These are phyloP conservation scores for Oryzias celebensis DNA, from an alignment of 2,113 vertebrate species.

Conservation along the genomic window DNA sequence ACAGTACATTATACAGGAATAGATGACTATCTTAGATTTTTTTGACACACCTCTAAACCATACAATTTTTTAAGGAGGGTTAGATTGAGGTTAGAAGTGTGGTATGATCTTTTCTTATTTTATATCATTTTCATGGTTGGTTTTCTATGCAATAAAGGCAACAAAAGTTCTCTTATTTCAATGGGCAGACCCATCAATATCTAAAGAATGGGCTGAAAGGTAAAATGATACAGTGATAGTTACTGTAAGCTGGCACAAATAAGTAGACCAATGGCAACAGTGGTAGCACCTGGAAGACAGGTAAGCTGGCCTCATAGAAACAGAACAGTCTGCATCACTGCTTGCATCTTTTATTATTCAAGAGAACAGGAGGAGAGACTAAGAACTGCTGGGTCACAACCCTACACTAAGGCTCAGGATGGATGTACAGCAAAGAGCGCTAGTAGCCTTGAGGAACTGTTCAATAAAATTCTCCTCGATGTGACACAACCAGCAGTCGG, in stretches of 20 bases:
- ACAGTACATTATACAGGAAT: too few species aligned
- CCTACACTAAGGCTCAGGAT: slow-evolving; percentile 22
- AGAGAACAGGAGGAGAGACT: slow-evolving; percentile 72
- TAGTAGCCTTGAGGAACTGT: not conserved
- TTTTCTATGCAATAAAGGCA: not conserved
- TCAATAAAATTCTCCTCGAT: slow-evolving; percentile 1
- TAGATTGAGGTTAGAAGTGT: too few species aligned
- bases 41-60: too few species aligned
- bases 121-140: too few species aligned
- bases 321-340: slow-evolving; percentile 41
- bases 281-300: slow-evolving; percentile 58
- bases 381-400: slow-evolving; percentile 53
- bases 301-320: slow-evolving; percentile 36
- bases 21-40: too few species aligned
- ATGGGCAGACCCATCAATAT: slow-evolving; percentile 10
- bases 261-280: slow-evolving; percentile 34
- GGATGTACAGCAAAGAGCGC: slow-evolving; percentile 11
- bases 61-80: too few species aligned
- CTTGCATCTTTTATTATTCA: slow-evolving; percentile 77
- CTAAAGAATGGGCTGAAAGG: slow-evolving; percentile 8
- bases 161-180: not conserved
- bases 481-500: not conserved
- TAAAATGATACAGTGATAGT: slow-evolving; percentile 36
- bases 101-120: too few species aligned
- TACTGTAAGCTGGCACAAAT: slow-evolving; percentile 17